phyloP scores from a whole-genome alignment of 2,113 vertebrate genomes.

The Gymnogyps californianus region DNA sequence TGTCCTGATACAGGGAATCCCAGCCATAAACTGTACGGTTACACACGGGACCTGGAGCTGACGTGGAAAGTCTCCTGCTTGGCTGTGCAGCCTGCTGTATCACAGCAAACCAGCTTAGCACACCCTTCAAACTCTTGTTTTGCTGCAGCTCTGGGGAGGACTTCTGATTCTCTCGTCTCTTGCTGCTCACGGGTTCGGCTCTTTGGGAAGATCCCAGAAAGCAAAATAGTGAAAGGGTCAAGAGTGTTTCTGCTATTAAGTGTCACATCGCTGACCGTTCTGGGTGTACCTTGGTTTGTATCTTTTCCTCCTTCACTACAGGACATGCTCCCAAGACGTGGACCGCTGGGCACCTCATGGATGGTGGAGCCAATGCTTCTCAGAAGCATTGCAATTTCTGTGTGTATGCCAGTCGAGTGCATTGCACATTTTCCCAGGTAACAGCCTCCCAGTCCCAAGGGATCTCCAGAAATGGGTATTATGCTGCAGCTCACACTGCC shows the following conservation, averaged over 20 bases:
- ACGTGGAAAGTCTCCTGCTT: neutral
- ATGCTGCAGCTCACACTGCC: neutral
- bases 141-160: neutral
- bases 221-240: neutral
- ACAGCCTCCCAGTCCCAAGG: neutral
- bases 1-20: neutral
- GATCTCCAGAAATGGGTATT: neutral
- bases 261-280: neutral
- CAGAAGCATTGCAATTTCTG: neutral
- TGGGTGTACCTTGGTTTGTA: neutral
- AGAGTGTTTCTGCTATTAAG: neutral
- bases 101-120: neutral
- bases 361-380: neutral
- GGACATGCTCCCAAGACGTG: neutral
- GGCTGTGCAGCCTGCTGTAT: neutral
- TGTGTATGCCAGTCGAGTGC: accelerated
- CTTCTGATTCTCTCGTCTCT: neutral
- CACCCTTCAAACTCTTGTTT: neutral
- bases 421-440: neutral
- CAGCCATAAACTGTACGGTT: neutral
- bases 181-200: neutral
- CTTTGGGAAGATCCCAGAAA: neutral
- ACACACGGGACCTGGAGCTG: neutral
- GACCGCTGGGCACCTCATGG: too few relatives aligned
- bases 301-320: neutral